Conservation (phyloP, 1,140 invertebrate species). For the Brachionus asplanchnoidis region DNA sequence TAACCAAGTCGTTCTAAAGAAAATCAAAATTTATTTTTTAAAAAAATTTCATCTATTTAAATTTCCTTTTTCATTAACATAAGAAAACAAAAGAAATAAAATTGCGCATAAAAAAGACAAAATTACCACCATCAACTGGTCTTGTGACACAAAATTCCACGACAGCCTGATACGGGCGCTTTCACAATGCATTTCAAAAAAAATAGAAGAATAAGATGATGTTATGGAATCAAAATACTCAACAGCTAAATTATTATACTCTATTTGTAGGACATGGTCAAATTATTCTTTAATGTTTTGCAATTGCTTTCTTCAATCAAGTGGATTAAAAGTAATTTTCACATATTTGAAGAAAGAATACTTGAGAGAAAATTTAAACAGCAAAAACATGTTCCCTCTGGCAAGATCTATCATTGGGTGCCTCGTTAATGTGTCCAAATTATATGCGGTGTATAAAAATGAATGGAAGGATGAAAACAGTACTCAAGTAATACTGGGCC, state of each 20-base stretch:
- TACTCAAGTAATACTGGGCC: not conserved
- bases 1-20: conserved; percentile 15
- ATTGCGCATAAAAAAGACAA: not conserved
- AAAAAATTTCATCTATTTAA: not conserved
- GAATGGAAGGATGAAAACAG: not conserved
- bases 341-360: not conserved
- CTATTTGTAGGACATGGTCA: not conserved
- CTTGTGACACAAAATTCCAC: not conserved
- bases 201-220: not conserved
- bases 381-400: not conserved
- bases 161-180: not conserved
- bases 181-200: not conserved
- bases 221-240: not conserved
- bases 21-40: not conserved
- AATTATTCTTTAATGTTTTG: not conserved
- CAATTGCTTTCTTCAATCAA: not conserved
- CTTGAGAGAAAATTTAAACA: not conserved
- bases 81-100: not conserved
- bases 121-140: not conserved
- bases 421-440: not conserved
- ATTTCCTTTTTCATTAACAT: not conserved
- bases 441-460: not conserved
- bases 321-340: not conserved
- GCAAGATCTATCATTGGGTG: not conserved
- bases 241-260: not conserved